A percentile compares a stretch with the other conserved stretches of the same genome.
Evolutionary conservation across 37 sponge, comb jelly and placozoan species (phyloP).

Genomic region (Cliona cf. orientalis): DNA sequence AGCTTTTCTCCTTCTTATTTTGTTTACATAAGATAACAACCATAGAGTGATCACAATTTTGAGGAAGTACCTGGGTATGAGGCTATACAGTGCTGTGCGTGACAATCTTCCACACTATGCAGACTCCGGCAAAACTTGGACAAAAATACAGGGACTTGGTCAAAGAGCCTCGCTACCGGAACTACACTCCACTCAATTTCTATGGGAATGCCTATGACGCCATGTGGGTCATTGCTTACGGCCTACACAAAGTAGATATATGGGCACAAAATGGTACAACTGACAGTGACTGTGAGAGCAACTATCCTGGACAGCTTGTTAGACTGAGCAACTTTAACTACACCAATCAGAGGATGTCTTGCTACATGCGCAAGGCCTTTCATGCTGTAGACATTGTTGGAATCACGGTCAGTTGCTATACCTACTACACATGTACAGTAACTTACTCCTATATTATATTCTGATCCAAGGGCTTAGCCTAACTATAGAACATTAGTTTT

Average conservation of each 20-base stretch:
- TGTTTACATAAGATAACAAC: background rate
- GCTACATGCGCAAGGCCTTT: background rate
- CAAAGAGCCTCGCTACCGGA: background rate
- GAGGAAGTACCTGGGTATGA: background rate
- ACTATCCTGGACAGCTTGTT: constrained; percentile 11
- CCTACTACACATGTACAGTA: background rate
- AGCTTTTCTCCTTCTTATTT: background rate
- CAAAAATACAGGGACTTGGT: background rate
- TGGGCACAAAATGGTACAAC: background rate
- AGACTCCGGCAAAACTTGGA: background rate
- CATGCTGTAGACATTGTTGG: background rate
- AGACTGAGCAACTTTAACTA: constrained; percentile 14
- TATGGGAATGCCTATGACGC: constrained; percentile 19
- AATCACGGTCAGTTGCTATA: constrained; percentile 12
- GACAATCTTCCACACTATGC: background rate
- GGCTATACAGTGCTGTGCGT: background rate
- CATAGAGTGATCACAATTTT: background rate
- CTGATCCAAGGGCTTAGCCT: too few species aligned
- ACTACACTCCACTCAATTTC: background rate
- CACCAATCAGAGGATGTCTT: constrained; percentile 15
- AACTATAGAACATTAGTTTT: too few species aligned
- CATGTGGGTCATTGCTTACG: constrained; percentile 17
- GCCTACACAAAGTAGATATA: constrained; percentile 1
- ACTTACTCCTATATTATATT: background rate
- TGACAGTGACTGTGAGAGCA: constrained; percentile 24